Evolutionary conservation across 2,113 vertebrate species (phyloP), one percentile per base, ranked within the genome.

Genomic region (Lycaon pictus): DNA sequence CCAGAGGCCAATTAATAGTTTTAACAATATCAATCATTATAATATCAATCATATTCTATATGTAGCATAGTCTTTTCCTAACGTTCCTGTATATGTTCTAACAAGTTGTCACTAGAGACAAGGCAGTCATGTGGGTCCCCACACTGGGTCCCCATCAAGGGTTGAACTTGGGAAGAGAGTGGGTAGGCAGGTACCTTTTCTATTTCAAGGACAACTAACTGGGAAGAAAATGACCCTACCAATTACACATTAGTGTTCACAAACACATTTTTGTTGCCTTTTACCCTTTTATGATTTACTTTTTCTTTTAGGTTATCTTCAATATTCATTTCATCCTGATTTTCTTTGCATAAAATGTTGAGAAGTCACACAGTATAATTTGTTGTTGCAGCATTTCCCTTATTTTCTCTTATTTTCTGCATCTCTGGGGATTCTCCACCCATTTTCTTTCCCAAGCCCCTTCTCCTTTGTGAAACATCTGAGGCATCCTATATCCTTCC

Each of bases 21-120:
- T 93, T 79, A 69, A 88, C 60, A 97, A 79, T 98, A 89, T 96
- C 93, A 87, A 11, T 93, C 74, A 96, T 96, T 86, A 20, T 71
- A 97, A 85, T 97, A 88, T 95, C 93, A 88, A 11, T 94, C 76
- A 96, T 87, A 23, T 74, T 93, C 43, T 67, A 63, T 15, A 23
- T 80, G 13, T 83, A 93, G 62, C 65, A 29, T 5, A 69, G 10
- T 95, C 25, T 80, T 76, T 92, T 35, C 60, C 71, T 43, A 71
- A 7, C 27, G 53, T 86, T 89, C 58, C 22, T 29, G 20, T 76
- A 7, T 48, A 63, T 76, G 7, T 67, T 37, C 29, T 81, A 60
- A 80, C 5, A 92, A 35, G 23, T 79, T 72, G 65, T 81, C 60
- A 83, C 71, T 22, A 27, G 7, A 72, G 13, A 53, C 32, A 65